Evolutionary conservation across 2,797 vertebrate genomes (phyloP).

Genomic region (Poeciliopsis presidionis): DNA sequence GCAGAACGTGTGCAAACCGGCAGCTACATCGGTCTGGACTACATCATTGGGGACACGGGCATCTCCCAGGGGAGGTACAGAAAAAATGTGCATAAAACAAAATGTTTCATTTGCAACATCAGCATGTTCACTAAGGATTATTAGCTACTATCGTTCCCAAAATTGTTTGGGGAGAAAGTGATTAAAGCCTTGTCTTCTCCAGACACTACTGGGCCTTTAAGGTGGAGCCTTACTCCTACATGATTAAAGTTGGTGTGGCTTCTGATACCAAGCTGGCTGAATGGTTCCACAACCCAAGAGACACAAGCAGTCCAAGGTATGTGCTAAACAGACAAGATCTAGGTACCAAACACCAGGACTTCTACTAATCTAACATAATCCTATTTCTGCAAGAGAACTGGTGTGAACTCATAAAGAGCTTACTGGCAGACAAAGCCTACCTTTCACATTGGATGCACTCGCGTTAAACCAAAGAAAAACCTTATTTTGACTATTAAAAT

Average conservation of each 20-base stretch:
- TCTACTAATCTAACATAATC: conserved; percentile 49
- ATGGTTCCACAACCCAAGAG: conserved; percentile 92
- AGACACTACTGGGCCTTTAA: conserved; percentile 95
- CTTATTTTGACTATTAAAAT: conserved; percentile 33
- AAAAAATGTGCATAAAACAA: neutral
- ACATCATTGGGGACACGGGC: conserved; percentile 92
- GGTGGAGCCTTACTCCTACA: conserved; percentile 90
- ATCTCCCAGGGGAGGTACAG: conserved; percentile 87
- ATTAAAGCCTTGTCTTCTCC: conserved; percentile 32
- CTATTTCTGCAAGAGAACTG: conserved; percentile 66
- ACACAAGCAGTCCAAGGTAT: conserved; percentile 93
- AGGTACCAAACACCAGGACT: conserved; percentile 3
- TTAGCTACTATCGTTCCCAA: neutral
- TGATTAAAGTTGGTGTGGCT: conserved; percentile 95
- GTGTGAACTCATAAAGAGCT: conserved; percentile 69
- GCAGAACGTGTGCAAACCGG: conserved; percentile 92
- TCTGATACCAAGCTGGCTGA: conserved; percentile 91
- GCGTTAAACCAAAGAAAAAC: conserved; percentile 33
- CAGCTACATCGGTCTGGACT: conserved; percentile 90
- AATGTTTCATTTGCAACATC: neutral
- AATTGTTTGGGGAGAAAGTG: neutral
- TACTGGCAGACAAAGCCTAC: conserved; percentile 58
- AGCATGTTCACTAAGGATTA: neutral
- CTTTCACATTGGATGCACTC: conserved; percentile 42
- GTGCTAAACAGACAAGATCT: conserved; percentile 39